Conservation (phyloP, 2,113 vertebrate species). For the Anas platyrhynchos region DNA sequence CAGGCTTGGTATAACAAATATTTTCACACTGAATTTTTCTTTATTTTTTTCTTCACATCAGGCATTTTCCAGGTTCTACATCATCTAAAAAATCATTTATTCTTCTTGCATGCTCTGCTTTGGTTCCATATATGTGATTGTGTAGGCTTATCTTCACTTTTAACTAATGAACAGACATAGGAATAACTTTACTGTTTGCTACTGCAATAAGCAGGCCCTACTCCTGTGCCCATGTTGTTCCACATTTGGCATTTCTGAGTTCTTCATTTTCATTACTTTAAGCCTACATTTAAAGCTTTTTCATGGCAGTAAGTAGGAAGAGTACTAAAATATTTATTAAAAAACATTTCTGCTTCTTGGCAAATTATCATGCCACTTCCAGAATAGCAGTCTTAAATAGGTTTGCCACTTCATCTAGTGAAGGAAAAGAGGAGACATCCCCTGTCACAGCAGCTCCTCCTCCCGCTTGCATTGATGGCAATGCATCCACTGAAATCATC, state of each 20-base stretch:
- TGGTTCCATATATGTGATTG: background rate
- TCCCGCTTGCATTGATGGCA: background rate
- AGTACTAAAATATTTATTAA: background rate
- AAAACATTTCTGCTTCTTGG: background rate
- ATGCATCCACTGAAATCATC: background rate
- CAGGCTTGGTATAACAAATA: background rate
- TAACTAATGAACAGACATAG: background rate
- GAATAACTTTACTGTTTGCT: background rate
- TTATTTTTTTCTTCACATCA: background rate
- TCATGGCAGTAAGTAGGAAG: background rate
- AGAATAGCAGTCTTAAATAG: background rate
- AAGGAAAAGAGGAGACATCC: background rate
- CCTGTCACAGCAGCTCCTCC: fast-evolving
- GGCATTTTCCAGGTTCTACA: background rate
- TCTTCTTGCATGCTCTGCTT: fast-evolving
- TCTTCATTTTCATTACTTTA: background rate
- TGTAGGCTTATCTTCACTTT: background rate
- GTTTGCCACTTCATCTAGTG: background rate
- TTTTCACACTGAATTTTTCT: background rate
- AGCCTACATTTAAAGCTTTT: background rate
- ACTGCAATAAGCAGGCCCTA: background rate
- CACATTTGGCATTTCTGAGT: background rate
- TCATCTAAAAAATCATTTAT: background rate
- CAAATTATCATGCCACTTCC: background rate
- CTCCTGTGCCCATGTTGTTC: fast-evolving